Conservation (phyloP, 2,888 invertebrate genomes). For the Xestia sexstrigata region DNA sequence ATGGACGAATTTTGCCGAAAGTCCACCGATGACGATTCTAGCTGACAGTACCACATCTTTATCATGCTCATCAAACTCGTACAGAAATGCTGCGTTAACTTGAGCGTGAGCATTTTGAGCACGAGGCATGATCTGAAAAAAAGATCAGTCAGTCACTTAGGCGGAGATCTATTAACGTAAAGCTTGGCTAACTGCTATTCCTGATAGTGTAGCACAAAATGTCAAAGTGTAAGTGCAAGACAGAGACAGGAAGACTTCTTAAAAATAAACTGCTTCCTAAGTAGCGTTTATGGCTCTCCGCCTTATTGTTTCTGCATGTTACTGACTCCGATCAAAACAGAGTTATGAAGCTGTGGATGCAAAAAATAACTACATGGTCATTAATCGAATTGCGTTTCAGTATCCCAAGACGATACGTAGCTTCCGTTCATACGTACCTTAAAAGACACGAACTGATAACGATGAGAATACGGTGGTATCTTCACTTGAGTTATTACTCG, state of each 20-base stretch:
- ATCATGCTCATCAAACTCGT: constrained; percentile 85
- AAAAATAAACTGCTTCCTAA: not conserved
- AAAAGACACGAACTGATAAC: constrained; percentile 76
- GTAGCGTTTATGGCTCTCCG: not conserved
- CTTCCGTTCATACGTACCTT: constrained; percentile 68
- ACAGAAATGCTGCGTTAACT: constrained; percentile 94
- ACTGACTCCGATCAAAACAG: not conserved
- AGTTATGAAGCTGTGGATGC: not conserved
- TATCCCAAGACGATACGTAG: not conserved
- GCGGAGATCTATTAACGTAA: not conserved
- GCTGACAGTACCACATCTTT: constrained; percentile 82
- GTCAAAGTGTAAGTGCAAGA: not conserved
- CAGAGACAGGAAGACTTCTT: not conserved
- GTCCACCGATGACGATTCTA: constrained; percentile 91
- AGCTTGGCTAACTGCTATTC: not conserved
- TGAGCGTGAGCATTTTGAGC: constrained; percentile 94
- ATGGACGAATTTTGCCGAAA: constrained; percentile 89
- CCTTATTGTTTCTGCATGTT: not conserved
- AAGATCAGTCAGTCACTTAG: not conserved
- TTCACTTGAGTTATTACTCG: constrained; percentile 76
- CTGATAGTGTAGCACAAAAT: not conserved
- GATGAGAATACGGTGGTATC: constrained; percentile 77
- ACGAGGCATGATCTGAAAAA: constrained; percentile 92
- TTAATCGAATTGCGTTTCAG: not conserved
- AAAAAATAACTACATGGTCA: not conserved